These are phyloP conservation scores for Alcedo quadribrachys DNA, from an alignment of 2,797 vertebrate species.

Conservation along the genomic window DNA sequence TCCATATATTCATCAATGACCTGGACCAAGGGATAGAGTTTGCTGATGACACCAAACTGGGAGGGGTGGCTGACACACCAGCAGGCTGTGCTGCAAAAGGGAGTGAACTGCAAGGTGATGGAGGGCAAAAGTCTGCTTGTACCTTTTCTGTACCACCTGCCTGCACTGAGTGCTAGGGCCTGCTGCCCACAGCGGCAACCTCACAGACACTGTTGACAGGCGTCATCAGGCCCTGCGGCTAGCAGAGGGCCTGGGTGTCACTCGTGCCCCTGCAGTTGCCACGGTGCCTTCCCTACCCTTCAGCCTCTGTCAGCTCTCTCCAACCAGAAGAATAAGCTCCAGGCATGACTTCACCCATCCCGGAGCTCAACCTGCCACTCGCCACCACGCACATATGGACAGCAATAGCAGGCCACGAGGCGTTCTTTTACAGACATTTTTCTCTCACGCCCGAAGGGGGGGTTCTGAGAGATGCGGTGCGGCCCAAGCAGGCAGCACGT, in stretches of 20 bases:
- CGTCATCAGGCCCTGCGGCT: background rate
- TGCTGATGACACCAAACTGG: too few relatives aligned
- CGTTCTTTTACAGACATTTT: fast-evolving
- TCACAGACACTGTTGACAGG: background rate
- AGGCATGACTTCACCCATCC: background rate
- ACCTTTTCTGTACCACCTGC: too few relatives aligned
- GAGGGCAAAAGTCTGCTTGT: background rate
- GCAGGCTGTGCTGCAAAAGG: too few relatives aligned
- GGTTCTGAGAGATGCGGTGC: background rate
- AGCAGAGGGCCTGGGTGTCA: background rate
- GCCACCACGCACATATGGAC: background rate
- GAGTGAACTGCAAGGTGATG: too few relatives aligned
- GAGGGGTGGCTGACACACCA: too few relatives aligned
- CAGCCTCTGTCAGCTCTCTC: background rate
- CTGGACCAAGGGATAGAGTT: too few relatives aligned
- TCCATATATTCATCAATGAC: too few relatives aligned
- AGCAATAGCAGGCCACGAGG: background rate
- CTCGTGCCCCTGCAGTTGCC: background rate
- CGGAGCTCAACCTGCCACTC: background rate
- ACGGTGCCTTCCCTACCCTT: background rate
- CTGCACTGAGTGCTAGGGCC: too few relatives aligned
- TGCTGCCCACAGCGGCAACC: background rate
- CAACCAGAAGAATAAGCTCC: background rate
- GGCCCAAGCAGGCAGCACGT: fast-evolving
- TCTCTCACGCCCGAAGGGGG: fast-evolving